Percentiles rank a stretch among this genome's conserved stretches.
phyloP scores from a whole-genome alignment of 53 echinoderm and acorn worm genomes.

The Paelopatides confundens region DNA sequence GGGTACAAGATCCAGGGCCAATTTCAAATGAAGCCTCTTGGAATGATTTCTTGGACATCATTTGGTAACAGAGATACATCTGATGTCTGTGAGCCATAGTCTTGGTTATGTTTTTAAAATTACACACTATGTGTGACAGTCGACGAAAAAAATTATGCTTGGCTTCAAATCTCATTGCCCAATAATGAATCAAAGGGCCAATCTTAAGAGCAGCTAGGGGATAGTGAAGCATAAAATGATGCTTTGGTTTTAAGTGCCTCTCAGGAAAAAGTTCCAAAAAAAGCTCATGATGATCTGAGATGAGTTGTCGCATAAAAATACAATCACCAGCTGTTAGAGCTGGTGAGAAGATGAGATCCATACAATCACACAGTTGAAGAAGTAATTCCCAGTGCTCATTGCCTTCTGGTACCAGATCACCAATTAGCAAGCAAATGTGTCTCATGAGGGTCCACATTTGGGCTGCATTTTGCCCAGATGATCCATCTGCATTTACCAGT shows the following conservation, averaged over 20 bases:
- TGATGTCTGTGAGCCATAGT: conserved; percentile 63
- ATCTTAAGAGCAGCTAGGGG: no score
- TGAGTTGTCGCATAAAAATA: conserved; percentile 52
- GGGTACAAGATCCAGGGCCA: not conserved
- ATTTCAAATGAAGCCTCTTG: no score
- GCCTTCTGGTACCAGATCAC: conserved; percentile 62
- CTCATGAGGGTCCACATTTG: conserved; percentile 70
- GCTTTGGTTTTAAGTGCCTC: no score
- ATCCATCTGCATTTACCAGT: conserved; percentile 48
- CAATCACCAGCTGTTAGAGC: conserved; percentile 57
- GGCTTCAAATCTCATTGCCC: no score
- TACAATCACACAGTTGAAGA: conserved; percentile 41
- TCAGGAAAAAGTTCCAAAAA: conserved; percentile 26
- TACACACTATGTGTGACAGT: no score
- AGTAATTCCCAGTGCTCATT: conserved; percentile 61
- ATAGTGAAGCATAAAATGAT: conserved; percentile 62
- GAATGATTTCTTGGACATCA: not conserved
- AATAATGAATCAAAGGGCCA: conserved; percentile 61
- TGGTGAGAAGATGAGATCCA: conserved; percentile 28
- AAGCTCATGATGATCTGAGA: no score
- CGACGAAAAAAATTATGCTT: no score
- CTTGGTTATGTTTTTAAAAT: no score
- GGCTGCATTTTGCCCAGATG: conserved; percentile 66
- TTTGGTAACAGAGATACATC: conserved; percentile 22
- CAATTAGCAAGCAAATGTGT: conserved; percentile 59